Base-by-base conservation (phyloP, 2,113 vertebrate genomes). In the Gopherus evgoodei region DNA sequence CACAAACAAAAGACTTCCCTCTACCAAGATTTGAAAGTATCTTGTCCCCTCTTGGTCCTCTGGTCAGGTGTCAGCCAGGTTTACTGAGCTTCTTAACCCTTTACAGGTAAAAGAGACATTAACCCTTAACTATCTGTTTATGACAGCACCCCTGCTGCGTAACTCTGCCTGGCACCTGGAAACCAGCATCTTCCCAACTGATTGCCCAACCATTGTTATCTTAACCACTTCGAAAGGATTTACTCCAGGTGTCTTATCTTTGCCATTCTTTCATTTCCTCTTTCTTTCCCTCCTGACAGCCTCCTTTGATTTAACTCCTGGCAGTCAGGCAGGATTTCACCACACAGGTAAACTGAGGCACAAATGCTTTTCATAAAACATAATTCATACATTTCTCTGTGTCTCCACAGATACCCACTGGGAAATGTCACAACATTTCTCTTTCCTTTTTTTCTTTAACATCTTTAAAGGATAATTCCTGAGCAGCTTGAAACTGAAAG, bases 401-500 rank as follows among this genome's bases (percentile, higher is more conserved):
- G 9, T 72, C n/a, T 11, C 65, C n/a, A 72, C 65, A 38, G n/a
- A 72, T 29, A 89, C 6, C 31, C 76, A 80, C 2, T 49, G 24
- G 87, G 76, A 89, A 87, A 1, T 47, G 44, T 78, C 75, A 27
- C 22, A 8, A 44, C 42, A 0, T 38, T 87, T 93, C 35, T 50
- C 57, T 44, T 81, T 84, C 52, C 6, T 21, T 53, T 21, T 53
- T 53, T 44, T 44, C 91, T 91, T 90, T 78, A 57, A 92, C 9
- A 22, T 84, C 87, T 88, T 84, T 56, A 21, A 91, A 90, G 8
- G 76, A 83, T 53, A 62, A 59, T 80, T 49, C 38, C 69, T 54
- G 42, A 49, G 44, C 76, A 93, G 83, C 83, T 79, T 50, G 44
- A 95, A 72, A 90, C 54, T 75, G 85, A 90, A 90, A 80, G 90